Evolutionary conservation across 2,113 vertebrate species (phyloP).

Genomic region (Daboia siamensis): DNA sequence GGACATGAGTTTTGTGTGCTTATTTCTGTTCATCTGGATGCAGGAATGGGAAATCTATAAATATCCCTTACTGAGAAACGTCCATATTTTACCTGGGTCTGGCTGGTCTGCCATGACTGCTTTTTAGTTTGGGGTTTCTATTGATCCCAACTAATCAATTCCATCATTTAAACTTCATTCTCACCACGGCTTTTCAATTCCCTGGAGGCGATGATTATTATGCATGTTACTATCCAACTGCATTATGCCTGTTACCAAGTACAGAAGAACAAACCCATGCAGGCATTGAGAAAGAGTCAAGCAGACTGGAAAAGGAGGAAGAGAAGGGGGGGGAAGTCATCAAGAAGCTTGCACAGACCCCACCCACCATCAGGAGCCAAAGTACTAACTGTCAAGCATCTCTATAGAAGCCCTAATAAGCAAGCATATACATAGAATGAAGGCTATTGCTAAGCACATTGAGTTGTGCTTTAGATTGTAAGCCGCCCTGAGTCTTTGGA

Average conservation of each 20-base stretch:
- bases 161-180: conserved; percentile 19
- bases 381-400: neutral
- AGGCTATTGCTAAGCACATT: no score
- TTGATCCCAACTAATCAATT: conserved; percentile 1
- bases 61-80: neutral
- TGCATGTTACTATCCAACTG: conserved; percentile 2
- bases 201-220: neutral
- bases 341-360: conserved; percentile 14
- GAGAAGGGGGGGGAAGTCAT: neutral
- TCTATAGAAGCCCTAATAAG: neutral
- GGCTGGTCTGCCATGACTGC: no score
- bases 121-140: neutral
- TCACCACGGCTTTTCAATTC: neutral
- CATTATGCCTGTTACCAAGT: neutral
- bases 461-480: no score
- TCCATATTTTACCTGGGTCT: neutral
- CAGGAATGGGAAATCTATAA: neutral
- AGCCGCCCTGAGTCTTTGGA: no score
- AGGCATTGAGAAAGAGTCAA: conserved; percentile 26
- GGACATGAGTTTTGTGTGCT: neutral
- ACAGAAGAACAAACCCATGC: conserved; percentile 24
- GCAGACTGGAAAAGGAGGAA: conserved; percentile 10
- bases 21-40: neutral
- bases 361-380: neutral
- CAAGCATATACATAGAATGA: no score